Base-by-base conservation (phyloP, 92 coral and sea anemone genomes). In the Palythoa grandis region DNA sequence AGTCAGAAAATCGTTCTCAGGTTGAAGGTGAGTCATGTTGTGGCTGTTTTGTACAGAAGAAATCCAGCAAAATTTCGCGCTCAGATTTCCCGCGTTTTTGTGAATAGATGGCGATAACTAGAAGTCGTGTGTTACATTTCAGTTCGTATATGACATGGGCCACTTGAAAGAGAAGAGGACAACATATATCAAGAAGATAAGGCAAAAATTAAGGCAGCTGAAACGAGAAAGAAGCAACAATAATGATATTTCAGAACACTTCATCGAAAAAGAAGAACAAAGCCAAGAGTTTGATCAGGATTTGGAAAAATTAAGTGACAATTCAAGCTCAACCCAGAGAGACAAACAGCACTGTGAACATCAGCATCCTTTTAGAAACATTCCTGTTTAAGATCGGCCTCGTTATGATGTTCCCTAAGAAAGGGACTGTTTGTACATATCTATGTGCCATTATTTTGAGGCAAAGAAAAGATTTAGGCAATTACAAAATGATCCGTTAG, bases 151-250 rank as follows among this genome's bases (percentile, higher is more conserved):
- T 75, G 79, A 65, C 58, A 73, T 73, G 77, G 77, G 79, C 61
- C 63, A 75, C 40, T 75, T 75, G 79, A 75, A 52, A 75, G 79
- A 75, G 19, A 75, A 75, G 79, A 75, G 79, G 61, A 75, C 50
- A 75, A 75, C 52, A 6, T 75, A 75, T 22, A 50, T 52, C 79
- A 75, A 75, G 79, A 75, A 75, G 79, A 75, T 39, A 58, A 22
- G 43, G 65, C 39, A 75, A 75, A 75, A 39, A 22, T 19, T 75
- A 75, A 75, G 40, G 40, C 65, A 75, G 35, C 52, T 75, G 50
- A 75, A 52, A 75, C 57, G 52, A 75, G 25, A 73, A 73, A 73
- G 79, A 75, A 75, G 65, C 35, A 11, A 73, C 79, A 75, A 16
- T 75, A 75, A 22, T 20, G 50, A 75, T 75, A 40, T 9, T 52